phyloP scores from a whole-genome alignment of 2,888 invertebrate species.

The Perizoma affinitatum region DNA sequence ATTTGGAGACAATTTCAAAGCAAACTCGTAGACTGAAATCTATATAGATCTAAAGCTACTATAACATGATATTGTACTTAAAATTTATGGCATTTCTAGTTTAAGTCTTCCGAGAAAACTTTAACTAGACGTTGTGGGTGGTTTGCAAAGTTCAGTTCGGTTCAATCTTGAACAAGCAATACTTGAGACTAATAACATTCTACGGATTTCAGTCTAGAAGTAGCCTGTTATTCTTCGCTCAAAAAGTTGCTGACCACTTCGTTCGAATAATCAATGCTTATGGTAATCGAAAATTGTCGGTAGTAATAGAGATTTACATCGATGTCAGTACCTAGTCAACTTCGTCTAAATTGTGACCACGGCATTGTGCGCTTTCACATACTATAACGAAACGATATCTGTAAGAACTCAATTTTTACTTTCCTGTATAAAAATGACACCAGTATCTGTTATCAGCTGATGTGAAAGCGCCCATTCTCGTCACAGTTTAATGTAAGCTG shows the following conservation, averaged over 20 bases:
- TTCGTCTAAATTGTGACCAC: constrained; percentile 3
- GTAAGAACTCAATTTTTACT: no score
- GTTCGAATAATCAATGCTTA: background rate
- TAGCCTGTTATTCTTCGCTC: constrained; percentile 5
- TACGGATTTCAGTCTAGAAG: constrained; percentile 26
- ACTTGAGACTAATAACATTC: constrained; percentile 7
- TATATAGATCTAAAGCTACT: constrained; percentile 13
- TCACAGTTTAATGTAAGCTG: background rate
- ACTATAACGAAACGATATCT: no score
- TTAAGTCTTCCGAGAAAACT: background rate
- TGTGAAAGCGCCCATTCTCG: background rate
- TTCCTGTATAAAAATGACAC: no score
- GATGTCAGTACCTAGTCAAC: constrained; percentile 6
- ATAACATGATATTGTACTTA: constrained; percentile 25
- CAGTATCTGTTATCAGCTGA: no score
- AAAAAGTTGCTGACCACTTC: constrained; percentile 2
- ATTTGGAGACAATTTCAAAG: constrained; percentile 29
- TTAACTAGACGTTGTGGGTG: background rate
- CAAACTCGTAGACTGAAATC: constrained; percentile 20
- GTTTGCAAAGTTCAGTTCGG: constrained; percentile 11
- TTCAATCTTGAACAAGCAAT: constrained; percentile 16
- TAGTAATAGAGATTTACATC: constrained; percentile 16
- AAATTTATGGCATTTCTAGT: constrained; percentile 16
- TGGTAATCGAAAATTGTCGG: constrained; percentile 21
- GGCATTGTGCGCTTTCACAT: background rate